phyloP scores from a whole-genome alignment of 1,140 invertebrate species.

The Caenorhabditis briggsae region DNA sequence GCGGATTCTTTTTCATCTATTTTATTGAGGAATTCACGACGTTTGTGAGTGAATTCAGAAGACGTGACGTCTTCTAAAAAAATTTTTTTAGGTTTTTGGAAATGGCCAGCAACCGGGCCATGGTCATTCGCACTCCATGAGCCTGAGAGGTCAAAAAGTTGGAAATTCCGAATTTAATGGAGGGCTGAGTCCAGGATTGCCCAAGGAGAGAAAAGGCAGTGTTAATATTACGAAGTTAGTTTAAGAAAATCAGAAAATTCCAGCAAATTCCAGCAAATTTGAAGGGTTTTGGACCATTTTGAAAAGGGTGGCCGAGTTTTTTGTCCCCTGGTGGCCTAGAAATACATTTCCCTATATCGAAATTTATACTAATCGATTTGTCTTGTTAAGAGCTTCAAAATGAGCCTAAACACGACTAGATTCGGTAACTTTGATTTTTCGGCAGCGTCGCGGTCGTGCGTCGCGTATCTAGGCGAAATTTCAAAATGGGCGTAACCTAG shows the following conservation, averaged over 20 bases:
- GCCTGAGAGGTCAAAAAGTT: neutral
- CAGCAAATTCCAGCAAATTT: too few relatives aligned
- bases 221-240: conserved; percentile 63
- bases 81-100: conserved; percentile 67
- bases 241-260: neutral
- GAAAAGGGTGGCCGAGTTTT: too few relatives aligned
- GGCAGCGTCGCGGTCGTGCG: too few relatives aligned
- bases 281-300: too few relatives aligned
- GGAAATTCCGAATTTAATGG: neutral
- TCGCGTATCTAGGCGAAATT: too few relatives aligned
- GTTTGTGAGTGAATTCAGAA: conserved; percentile 11
- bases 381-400: too few relatives aligned
- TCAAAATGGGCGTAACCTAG: too few relatives aligned
- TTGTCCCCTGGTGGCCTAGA: too few relatives aligned
- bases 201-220: conserved; percentile 36
- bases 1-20: conserved; percentile 77
- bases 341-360: too few relatives aligned
- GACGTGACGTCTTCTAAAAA: neutral
- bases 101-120: conserved; percentile 36
- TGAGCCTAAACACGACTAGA: too few relatives aligned
- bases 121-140: conserved; percentile 36
- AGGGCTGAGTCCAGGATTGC: conserved; percentile 9
- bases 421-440: too few relatives aligned
- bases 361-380: too few relatives aligned
- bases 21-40: conserved; percentile 65